Evolutionary conservation across 1,140 invertebrate species (phyloP).

Genomic region (Rhynchophorus ferrugineus): DNA sequence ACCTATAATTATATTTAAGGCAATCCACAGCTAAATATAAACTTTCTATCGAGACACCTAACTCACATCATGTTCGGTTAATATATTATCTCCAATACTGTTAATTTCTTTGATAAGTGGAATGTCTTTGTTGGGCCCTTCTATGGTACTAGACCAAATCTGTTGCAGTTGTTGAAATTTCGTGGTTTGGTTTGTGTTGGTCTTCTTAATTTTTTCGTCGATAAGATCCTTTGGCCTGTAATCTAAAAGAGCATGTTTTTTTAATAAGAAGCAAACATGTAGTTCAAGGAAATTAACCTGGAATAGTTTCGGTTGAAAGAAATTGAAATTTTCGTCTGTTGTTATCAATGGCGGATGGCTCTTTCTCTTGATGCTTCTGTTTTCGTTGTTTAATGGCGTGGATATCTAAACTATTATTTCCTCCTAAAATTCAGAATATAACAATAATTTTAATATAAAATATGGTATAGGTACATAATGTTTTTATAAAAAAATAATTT

Average conservation of each 20-base stretch:
- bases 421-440: slow-evolving; percentile 4
- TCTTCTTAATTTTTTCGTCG: slow-evolving; percentile 64
- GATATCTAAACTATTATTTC: slow-evolving; percentile 14
- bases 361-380: slow-evolving; percentile 36
- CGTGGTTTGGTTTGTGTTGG: slow-evolving; percentile 64
- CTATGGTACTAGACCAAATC: slow-evolving; percentile 60
- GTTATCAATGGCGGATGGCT: slow-evolving; percentile 46
- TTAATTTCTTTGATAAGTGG: slow-evolving; percentile 51
- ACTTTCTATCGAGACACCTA: no score
- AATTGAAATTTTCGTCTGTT: slow-evolving; percentile 80
- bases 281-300: slow-evolving; percentile 33
- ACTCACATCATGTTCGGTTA: slow-evolving; percentile 50
- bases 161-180: slow-evolving; percentile 68
- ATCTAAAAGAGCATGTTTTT: slow-evolving; percentile 41
- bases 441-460: not conserved
- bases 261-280: not conserved
- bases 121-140: slow-evolving; percentile 41
- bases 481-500: no score
- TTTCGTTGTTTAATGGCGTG: slow-evolving; percentile 44
- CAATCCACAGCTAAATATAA: no score
- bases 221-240: slow-evolving; percentile 55
- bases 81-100: slow-evolving; percentile 44
- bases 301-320: slow-evolving; percentile 70
- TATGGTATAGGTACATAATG: not conserved
- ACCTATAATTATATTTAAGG: no score